Percentiles rank a stretch among this genome's conserved stretches.
Evolutionary conservation across 2,888 invertebrate genomes (phyloP).

Genomic region (Nysson spinosus): DNA sequence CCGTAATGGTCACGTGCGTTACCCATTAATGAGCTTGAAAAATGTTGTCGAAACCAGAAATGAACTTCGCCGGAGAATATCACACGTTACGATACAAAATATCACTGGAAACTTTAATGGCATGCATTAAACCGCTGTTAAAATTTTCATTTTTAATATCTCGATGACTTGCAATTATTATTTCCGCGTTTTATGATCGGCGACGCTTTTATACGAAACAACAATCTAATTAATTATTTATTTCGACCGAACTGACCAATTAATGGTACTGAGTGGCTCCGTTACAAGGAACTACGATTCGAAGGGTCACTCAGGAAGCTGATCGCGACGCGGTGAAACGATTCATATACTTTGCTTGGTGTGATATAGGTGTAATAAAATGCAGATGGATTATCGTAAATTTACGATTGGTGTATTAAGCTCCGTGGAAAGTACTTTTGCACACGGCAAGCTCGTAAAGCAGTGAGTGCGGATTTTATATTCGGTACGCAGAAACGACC

Average conservation of each 20-base stretch:
- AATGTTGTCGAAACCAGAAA: conserved; percentile 25
- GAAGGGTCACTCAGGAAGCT: too few species aligned
- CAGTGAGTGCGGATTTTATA: not conserved
- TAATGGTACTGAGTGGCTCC: too few species aligned
- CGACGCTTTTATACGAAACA: too few species aligned
- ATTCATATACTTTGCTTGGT: not conserved
- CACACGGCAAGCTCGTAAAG: not conserved
- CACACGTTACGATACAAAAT: conserved; percentile 13
- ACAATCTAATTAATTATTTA: too few species aligned
- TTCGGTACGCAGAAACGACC: conserved; percentile 2
- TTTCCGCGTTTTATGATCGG: too few species aligned
- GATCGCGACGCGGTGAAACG: not conserved
- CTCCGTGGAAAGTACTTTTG: conserved; percentile 6
- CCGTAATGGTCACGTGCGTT: not conserved
- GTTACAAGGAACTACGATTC: too few species aligned
- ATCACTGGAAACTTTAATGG: conserved; percentile 5
- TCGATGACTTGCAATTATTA: too few species aligned
- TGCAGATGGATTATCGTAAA: conserved; percentile 31
- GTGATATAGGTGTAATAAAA: too few species aligned
- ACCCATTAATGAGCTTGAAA: conserved; percentile 35
- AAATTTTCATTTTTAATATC: too few species aligned
- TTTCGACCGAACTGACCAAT: too few species aligned
- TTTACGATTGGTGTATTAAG: conserved; percentile 20
- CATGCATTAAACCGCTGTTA: too few species aligned
- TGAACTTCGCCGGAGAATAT: conserved; percentile 24